Conservation (phyloP, 2,888 invertebrate genomes). For the Geophilus truncorum region DNA sequence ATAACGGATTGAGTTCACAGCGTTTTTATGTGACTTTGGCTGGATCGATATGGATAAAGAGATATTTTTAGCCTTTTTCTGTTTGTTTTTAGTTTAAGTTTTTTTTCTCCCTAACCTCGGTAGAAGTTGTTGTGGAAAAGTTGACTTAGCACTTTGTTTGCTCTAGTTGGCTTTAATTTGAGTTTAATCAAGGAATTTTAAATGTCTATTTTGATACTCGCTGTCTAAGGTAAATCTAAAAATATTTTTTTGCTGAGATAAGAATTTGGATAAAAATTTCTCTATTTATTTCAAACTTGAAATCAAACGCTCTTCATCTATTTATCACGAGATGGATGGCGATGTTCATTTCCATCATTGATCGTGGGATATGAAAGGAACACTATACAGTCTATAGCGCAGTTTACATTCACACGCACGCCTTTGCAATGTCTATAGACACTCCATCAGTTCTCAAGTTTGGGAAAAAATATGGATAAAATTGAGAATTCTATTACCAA, state of each 20-base stretch:
- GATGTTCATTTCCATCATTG: background rate
- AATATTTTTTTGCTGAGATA: no score
- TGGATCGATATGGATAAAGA: conserved; percentile 9
- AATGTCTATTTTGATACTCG: no score
- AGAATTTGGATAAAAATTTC: no score
- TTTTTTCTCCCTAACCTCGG: background rate
- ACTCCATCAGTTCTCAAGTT: no score
- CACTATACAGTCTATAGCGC: background rate
- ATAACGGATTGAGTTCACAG: conserved; percentile 20
- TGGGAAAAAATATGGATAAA: no score
- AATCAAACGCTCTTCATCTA: background rate
- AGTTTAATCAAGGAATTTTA: no score
- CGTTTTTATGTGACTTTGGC: conserved; percentile 5
- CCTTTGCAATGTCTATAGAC: no score
- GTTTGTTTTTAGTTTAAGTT: background rate
- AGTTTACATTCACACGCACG: background rate
- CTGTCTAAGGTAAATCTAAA: no score
- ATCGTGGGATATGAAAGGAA: background rate
- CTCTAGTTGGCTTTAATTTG: no score
- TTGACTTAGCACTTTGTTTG: background rate
- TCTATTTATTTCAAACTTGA: background rate
- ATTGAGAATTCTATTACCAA: no score
- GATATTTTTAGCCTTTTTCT: conserved; percentile 15
- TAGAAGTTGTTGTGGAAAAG: no score
- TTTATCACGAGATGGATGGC: background rate